A percentile compares a stretch with the other conserved stretches of the same genome.
Conservation (phyloP, 2,888 invertebrate genomes). For the Odontocolon sp. region DNA sequence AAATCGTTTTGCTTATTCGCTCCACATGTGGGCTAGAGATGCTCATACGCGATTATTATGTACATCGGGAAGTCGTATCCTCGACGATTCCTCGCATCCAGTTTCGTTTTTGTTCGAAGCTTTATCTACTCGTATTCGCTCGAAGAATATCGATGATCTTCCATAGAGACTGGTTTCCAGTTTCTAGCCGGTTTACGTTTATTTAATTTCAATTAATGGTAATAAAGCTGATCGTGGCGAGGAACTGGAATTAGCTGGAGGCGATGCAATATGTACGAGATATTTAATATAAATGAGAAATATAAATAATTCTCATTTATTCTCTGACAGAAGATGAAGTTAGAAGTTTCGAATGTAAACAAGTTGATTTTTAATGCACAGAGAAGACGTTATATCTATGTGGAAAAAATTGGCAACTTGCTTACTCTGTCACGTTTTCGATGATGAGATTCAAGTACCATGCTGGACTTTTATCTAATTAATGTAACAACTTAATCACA, state of each 20-base stretch:
- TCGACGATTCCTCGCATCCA: neutral
- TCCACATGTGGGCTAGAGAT: neutral
- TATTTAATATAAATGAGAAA: no score
- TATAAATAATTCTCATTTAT: neutral
- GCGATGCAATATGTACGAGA: no score
- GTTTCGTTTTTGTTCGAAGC: neutral
- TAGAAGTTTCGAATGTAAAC: neutral
- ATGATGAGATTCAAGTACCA: no score
- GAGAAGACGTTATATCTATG: no score
- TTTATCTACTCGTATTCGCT: constrained; percentile 2
- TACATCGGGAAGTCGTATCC: neutral
- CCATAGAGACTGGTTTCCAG: neutral
- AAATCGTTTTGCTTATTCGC: constrained; percentile 22
- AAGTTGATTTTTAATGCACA: no score
- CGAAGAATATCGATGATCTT: constrained; percentile 1
- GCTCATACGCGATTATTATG: constrained; percentile 8
- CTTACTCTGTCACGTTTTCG: no score
- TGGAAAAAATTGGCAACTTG: no score
- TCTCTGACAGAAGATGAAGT: neutral
- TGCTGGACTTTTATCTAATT: no score
- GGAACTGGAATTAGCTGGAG: neutral
- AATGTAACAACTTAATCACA: constrained; percentile 2
- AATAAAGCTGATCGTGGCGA: neutral
- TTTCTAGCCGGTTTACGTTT: neutral
- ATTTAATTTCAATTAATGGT: constrained; percentile 10